Base-by-base conservation (phyloP, 2,888 invertebrate species). In the Nebria brevicollis region DNA sequence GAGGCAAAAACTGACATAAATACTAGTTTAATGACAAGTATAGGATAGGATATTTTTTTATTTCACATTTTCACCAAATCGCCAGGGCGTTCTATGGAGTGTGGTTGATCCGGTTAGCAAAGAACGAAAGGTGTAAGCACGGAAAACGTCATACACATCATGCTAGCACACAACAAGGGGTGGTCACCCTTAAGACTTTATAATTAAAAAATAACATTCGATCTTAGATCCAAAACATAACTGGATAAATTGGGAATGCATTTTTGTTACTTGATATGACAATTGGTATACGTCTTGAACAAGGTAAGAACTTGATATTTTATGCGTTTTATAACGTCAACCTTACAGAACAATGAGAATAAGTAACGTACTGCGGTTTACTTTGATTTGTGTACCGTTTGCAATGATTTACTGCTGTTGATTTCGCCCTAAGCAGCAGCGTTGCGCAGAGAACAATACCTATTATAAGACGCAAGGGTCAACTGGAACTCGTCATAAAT, bases 81-180 rank as follows among this genome's bases (percentile, higher is more conserved):
- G 15, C 4, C 15, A 3, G 72, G 77, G 77, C 41, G 72, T 77
- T 41, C 4, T 54, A 54, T 54, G 70, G 72, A 72, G 77, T 72
- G 68, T 68, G 77, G 77, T 72, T 65, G 72, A 77, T 77, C 77
- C 77, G 77, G 77, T 77, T 77, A 77, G 72, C 72, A 20, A 8
- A 15, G 13, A 25, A 1, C 64, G 72, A 77, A 68, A 77, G 77
- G 77, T 65, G 77, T 77, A 77, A 77, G 72, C 34, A 34, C 77
- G 77, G 77, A 77, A 77, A 77, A 64, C 70, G 68, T 77, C 77
- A 72, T 72, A 72, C 77, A 72, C 77, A 72, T 77, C 64, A 20
- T 70, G 25, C 64, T 65, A 72, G 64, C 72, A 70, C 54, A 70
- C 65, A 72, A 43, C 54, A 54, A 54, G 54, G 54, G 54, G 54